Base-by-base conservation (phyloP, 1,140 invertebrate genomes). In the Drosophila triauraria region DNA sequence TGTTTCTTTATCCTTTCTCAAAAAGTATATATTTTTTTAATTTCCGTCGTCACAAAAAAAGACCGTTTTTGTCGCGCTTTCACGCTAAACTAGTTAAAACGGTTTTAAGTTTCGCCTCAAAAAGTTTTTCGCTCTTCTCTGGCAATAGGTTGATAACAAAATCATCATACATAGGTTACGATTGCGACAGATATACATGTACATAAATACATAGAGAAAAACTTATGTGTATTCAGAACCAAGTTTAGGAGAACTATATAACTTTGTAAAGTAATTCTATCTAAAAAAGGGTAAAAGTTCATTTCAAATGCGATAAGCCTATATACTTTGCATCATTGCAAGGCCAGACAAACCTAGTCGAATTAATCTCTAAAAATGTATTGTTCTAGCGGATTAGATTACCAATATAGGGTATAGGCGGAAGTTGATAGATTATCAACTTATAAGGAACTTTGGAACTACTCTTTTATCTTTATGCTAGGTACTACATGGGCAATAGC, bases 361-460 rank as follows among this genome's bases (percentile, higher is more conserved):
- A 13, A n/a, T n/a, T 61, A 61, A 61, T 64, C 56, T 64, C 38
- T 30, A 17, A 43, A 27, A 60, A 23, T 3, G 3, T 38, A 38
- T 38, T 15, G 13, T 23, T n/a, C 12, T 17, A 60, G 2, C 38
- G 61, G 61, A 64, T 64, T 64, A 64, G 61, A 64, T 64, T 43
- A 43, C 20, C 38, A 61, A 43, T 43, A 61, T 12, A 25, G 10
- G 20, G 17, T 53, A 15, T 15, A 40, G 51, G 20, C 51, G 51
- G 51, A 54, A 54, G 51, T 54, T 54, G 51, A 54, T 54, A 54
- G 32, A 54, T 54, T 54, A 40, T 54, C 54, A 63, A 58, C 17
- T 15, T 63, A 58, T 42, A 20, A 27, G n/a, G 32, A 38, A 40
- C 51, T 54, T 54, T 54, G 51, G 32, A 54, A 23, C 51, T 54